Evolutionary conservation across 2,113 vertebrate species (phyloP), one percentile per base, ranked within the genome.

Genomic region (Limnothrissa miodon): DNA sequence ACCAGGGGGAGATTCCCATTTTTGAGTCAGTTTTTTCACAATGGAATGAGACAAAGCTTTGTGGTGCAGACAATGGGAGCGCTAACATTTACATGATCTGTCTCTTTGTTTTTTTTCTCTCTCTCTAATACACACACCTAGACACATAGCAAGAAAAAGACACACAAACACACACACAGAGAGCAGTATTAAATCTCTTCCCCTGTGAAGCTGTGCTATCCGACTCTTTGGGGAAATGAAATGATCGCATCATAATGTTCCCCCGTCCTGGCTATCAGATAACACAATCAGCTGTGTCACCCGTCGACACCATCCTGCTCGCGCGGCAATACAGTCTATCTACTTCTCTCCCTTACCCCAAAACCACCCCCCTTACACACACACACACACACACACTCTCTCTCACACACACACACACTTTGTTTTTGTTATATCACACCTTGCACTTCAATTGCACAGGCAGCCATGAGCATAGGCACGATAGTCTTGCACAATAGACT

Each of bases 1-100:
- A 86, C 80, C 83, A 86, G 85, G 83, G 46, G 83, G 85, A 86
- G 85, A 84, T 53, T 82, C 36, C 29, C 53, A 74, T 78, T 82
- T 33, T 21, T 17, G 80, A 84, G 82, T 84, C 82, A 78, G 48
- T 19, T 46, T 51, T 66, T 53, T 74, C 66, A 33, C 25, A 3
- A 36, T 4, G 17, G 15, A 74, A 74, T 74, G 29, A 74, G 66
- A 33, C 29, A 74, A 13, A 36, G 66, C 66, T 74, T 74, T 74
- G 66, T 74, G 66, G 29, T 36, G 66, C 66, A 83, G 82, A 87
- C 82, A 85, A 85, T 80, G 80, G 80, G 39, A 82, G 29, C 36
- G 23, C 39, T 59, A 82, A 56, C 45, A 56, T 53, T 82, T 29
- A 81, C 86, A 87, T 80, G 33, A 59, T 87, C 48, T 45, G 42